phyloP scores from a whole-genome alignment of 2,113 vertebrate species.

The Aptenodytes patagonicus region DNA sequence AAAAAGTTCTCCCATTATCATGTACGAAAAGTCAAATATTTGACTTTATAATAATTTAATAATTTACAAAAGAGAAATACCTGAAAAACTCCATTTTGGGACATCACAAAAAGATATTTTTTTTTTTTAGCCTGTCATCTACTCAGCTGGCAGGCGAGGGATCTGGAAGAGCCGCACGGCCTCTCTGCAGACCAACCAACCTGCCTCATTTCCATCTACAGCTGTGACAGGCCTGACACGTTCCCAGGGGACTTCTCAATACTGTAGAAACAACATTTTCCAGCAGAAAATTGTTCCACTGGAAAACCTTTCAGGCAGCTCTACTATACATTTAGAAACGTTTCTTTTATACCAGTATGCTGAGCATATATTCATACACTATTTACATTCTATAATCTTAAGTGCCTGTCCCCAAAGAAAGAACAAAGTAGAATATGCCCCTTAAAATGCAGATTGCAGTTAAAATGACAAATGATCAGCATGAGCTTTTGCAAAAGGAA shows the following conservation, averaged over 20 bases:
- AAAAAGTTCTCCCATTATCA: not conserved
- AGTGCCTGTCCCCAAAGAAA: not conserved
- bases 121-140: not conserved
- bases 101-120: not conserved
- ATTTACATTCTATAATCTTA: not conserved
- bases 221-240: not conserved
- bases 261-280: not conserved
- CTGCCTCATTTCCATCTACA: slow-evolving; percentile 19
- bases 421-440: not conserved
- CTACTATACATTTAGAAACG: not conserved
- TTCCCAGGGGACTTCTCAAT: not conserved
- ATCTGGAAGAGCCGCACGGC: not conserved
- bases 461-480: not conserved
- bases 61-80: not conserved
- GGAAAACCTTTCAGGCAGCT: not conserved
- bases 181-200: not conserved
- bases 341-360: not conserved
- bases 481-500: not conserved
- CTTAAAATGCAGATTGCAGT: not conserved
- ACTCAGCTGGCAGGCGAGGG: not conserved
- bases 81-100: not conserved
- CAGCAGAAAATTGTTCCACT: not conserved
- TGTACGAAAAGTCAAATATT: not conserved
- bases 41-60: not conserved
- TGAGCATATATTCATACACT: not conserved